Conservation (phyloP, 2,797 vertebrate genomes). For the Meda fulgida region DNA sequence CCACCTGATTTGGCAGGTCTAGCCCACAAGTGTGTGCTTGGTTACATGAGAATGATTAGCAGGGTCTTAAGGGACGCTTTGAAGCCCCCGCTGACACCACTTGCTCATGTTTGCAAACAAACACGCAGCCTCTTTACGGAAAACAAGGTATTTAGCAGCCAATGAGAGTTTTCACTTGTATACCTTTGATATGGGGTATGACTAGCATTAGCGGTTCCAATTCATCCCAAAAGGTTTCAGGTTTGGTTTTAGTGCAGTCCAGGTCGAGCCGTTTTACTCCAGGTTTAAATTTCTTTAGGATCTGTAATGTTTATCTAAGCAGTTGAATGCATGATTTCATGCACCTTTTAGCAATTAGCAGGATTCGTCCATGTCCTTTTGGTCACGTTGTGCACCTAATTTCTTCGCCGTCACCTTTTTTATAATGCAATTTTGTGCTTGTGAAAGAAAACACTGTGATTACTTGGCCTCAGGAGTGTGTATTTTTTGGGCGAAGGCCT, state of each 20-base stretch:
- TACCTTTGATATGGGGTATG: neutral
- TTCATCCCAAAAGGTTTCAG: neutral
- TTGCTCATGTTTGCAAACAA: constrained; percentile 70
- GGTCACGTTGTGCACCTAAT: constrained; percentile 32
- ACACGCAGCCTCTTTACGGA: constrained; percentile 55
- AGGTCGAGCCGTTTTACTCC: neutral
- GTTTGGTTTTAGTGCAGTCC: neutral
- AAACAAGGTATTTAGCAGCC: constrained; percentile 62
- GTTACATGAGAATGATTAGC: constrained; percentile 72
- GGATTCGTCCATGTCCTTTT: neutral
- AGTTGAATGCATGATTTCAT: neutral
- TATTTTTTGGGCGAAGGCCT: constrained; percentile 65
- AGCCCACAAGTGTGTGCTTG: constrained; percentile 68
- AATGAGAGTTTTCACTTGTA: constrained; percentile 34
- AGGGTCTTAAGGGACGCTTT: constrained; percentile 61
- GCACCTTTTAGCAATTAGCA: constrained; percentile 17
- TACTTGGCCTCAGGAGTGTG: constrained; percentile 73
- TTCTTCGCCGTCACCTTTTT: constrained; percentile 52
- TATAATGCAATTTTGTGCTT: constrained; percentile 63
- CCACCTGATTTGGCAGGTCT: constrained; percentile 74
- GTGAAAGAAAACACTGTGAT: constrained; percentile 67
- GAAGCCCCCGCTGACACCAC: constrained; percentile 62
- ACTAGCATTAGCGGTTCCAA: neutral
- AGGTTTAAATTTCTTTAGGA: neutral
- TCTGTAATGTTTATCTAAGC: neutral